A percentile compares a stretch with the other conserved stretches of the same genome.
phyloP scores from a whole-genome alignment of 2,797 vertebrate species.

The Bradypodion pumilum region DNA sequence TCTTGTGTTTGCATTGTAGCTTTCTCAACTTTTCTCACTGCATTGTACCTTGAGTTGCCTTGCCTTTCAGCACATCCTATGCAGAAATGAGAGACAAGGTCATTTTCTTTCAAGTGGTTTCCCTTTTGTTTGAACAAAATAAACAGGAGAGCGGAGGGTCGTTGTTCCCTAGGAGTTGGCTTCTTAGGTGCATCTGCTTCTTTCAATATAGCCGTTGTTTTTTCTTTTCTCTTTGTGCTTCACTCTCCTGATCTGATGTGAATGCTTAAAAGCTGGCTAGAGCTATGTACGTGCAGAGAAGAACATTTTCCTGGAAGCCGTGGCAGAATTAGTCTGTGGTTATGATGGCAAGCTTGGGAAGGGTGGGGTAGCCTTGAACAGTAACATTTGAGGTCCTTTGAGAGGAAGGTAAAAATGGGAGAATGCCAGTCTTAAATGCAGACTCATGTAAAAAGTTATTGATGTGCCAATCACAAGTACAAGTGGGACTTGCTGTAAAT shows the following conservation, averaged over 20 bases:
- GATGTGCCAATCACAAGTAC: too few species aligned
- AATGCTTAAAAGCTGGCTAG: not conserved
- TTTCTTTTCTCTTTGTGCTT: too few species aligned
- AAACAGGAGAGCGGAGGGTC: not conserved
- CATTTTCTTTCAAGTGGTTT: not conserved
- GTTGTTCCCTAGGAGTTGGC: not conserved
- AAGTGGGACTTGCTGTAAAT: too few species aligned
- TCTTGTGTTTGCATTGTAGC: too few species aligned
- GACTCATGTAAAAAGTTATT: too few species aligned
- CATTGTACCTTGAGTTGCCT: not conserved
- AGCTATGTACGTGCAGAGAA: not conserved
- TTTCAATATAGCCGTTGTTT: not conserved
- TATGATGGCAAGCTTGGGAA: too few species aligned
- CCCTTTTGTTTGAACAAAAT: constrained; percentile 2
- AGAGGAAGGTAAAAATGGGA: too few species aligned
- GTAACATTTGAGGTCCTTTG: too few species aligned
- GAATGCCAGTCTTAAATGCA: too few species aligned
- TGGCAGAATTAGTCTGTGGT: not conserved
- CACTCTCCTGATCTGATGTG: not conserved
- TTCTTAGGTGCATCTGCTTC: not conserved
- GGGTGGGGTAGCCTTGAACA: too few species aligned
- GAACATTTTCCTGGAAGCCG: not conserved
- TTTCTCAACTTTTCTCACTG: not conserved
- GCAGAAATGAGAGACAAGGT: not conserved
- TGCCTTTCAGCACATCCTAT: not conserved